Evolutionary conservation across 2,888 invertebrate genomes (phyloP).

Genomic region (Petrophora chlorosata): DNA sequence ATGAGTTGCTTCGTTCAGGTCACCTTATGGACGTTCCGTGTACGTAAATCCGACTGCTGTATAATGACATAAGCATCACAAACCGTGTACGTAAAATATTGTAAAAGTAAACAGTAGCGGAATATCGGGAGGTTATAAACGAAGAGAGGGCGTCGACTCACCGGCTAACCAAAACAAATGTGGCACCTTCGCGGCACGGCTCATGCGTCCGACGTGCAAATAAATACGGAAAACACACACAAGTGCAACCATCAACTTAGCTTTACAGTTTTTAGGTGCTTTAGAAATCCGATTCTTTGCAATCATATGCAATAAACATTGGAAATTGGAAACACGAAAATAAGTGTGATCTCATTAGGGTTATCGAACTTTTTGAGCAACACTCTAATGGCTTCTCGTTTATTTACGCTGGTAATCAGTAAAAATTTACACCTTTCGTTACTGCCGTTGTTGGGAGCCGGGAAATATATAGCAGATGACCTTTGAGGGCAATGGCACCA

Average conservation of each 20-base stretch:
- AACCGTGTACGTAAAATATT: slow-evolving; percentile 51
- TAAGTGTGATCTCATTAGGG: slow-evolving; percentile 47
- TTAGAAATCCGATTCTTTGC: slow-evolving; percentile 1
- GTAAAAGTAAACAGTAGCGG: slow-evolving; percentile 53
- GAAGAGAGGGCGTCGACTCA: slow-evolving; percentile 60
- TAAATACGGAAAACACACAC: slow-evolving; percentile 19
- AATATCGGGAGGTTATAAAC: slow-evolving; percentile 51
- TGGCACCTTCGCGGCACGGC: slow-evolving; percentile 38
- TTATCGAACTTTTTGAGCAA: slow-evolving; percentile 61
- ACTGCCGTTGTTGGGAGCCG: slow-evolving; percentile 44
- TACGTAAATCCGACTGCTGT: slow-evolving; percentile 21
- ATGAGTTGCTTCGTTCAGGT: slow-evolving; percentile 11
- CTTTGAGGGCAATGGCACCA: slow-evolving; percentile 61
- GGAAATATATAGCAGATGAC: slow-evolving; percentile 64
- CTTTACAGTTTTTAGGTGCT: slow-evolving; percentile 2
- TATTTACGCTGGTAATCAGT: slow-evolving; percentile 70
- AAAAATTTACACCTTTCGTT: slow-evolving; percentile 68
- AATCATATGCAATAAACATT: slow-evolving; percentile 7
- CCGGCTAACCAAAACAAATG: slow-evolving; percentile 49
- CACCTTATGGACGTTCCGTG: slow-evolving; percentile 16
- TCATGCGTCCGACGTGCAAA: slow-evolving; percentile 20
- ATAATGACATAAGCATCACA: slow-evolving; percentile 46
- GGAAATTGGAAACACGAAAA: slow-evolving; percentile 19
- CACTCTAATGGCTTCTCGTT: slow-evolving; percentile 51
- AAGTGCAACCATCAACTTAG: slow-evolving; percentile 1